These are phyloP conservation scores for Antedon bifida DNA, from an alignment of 35 echinoderm and acorn worm genomes.

Conservation along the genomic window DNA sequence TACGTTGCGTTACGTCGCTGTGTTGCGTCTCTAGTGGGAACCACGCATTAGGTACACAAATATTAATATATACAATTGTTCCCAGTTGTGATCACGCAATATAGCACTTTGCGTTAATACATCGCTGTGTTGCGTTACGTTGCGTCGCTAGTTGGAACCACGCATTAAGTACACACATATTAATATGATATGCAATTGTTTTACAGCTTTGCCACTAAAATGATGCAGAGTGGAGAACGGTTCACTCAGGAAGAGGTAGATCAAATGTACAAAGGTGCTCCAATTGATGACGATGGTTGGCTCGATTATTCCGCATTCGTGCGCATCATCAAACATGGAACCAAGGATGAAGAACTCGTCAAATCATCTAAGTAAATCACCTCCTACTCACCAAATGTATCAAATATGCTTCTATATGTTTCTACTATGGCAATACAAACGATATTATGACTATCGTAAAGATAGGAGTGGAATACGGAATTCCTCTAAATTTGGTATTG, in stretches of 20 bases:
- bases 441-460: neutral
- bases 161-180: no score
- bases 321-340: constrained; percentile 83
- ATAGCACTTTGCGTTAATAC: no score
- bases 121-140: no score
- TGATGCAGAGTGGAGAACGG: constrained; percentile 74
- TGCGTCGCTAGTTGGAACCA: no score
- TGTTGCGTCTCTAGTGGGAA: no score
- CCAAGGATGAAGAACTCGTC: constrained; percentile 91
- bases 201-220: neutral
- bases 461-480: neutral
- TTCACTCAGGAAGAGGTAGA: constrained; percentile 72
- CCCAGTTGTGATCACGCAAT: no score
- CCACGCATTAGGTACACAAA: no score
- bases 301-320: constrained; percentile 70
- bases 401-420: neutral
- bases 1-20: no score
- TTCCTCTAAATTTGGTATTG: neutral
- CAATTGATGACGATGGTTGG: constrained; percentile 73
- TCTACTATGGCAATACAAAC: neutral
- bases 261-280: constrained; percentile 67
- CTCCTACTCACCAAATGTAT: neutral
- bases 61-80: no score
- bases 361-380: constrained; percentile 6
- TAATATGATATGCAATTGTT: no score